phyloP scores from a whole-genome alignment of 2,797 vertebrate genomes.

The Sebastes oblongus region DNA sequence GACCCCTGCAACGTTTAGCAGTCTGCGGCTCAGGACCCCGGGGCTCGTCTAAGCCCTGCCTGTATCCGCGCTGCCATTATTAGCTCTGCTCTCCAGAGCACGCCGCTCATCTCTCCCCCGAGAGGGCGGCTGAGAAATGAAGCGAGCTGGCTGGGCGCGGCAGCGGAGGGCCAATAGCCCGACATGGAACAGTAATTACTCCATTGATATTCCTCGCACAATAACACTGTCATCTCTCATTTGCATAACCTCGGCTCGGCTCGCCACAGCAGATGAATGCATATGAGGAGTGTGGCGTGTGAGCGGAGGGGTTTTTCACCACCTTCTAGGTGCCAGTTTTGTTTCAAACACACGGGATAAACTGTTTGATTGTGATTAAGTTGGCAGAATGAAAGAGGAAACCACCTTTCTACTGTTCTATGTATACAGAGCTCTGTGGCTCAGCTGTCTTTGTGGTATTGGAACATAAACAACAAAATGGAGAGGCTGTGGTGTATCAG shows the following conservation, averaged over 20 bases:
- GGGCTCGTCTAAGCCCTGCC: constrained; percentile 92
- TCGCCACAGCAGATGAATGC: constrained; percentile 86
- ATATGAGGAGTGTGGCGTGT: constrained; percentile 85
- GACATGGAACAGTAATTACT: constrained; percentile 99
- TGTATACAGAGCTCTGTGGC: constrained; percentile 15
- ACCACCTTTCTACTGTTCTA: constrained; percentile 10
- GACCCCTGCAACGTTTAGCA: constrained; percentile 96
- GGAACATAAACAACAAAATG: constrained; percentile 53
- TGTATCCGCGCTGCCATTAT: constrained; percentile 97
- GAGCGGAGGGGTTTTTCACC: constrained; percentile 46
- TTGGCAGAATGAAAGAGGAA: constrained; percentile 38
- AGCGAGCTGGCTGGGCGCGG: constrained; percentile 85
- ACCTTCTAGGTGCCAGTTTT: constrained; percentile 53
- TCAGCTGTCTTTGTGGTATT: constrained; percentile 52
- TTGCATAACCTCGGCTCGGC: constrained; percentile 94
- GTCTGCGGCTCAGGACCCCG: constrained; percentile 94
- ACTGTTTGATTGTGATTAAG: constrained; percentile 57
- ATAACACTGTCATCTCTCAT: constrained; percentile 99
- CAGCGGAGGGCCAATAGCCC: constrained; percentile 86
- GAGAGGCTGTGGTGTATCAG: constrained; percentile 45
- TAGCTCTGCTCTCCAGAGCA: constrained; percentile 99
- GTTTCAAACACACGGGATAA: constrained; percentile 55
- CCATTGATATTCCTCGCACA: constrained; percentile 99
- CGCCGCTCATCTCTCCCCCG: constrained; percentile 90
- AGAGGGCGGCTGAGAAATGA: constrained; percentile 97